Evolutionary conservation across 2,888 invertebrate genomes (phyloP), one percentile per base, ranked within the genome.

Genomic region (Mythimna albipuncta): DNA sequence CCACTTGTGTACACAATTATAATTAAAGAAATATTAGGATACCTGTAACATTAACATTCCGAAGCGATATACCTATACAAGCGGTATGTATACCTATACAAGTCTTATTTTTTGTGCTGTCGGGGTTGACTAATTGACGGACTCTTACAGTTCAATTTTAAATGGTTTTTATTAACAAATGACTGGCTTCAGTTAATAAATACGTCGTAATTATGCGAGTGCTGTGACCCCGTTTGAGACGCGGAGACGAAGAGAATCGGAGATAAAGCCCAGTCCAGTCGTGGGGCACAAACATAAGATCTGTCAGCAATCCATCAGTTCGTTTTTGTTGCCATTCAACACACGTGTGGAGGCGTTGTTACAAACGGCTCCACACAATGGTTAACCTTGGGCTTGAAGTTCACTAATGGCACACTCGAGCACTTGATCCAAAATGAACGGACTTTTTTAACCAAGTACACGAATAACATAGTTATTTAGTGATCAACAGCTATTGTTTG

Each of bases 291-390:
- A 69, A 77, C 81, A 81, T 81, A 85, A 73, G 78, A 87, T 88
- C 88, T 89, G 87, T 87, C 89, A 89, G 86, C 71, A 76, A 89
- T 88, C 82, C 86, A 90, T 90, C 88, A 89, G 84, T 75, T 72
- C 69, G 77, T 89, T 91, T 91, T 90, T 90, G 89, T 89, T 88
- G 71, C 73, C 70, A 82, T 85, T 88, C 86, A 88, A 81, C 85
- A 84, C 83, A 82, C 85, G 74, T 74, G 86, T 75, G 90, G 85
- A 89, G 91, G 89, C 87, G 90, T 88, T 78, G 67, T 74, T 77
- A 89, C 87, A 88, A 90, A 89, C 85, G 72, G 66, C 65, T 82
- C 81, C 55, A 84, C 87, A 90, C 89, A 91, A 91, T 87, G 81
- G 77, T 54, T 83, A 88, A 86, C 91, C 91, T 90, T 92, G 89